phyloP scores from a whole-genome alignment of 2,888 invertebrate genomes.

The Diaprepes abbreviatus region DNA sequence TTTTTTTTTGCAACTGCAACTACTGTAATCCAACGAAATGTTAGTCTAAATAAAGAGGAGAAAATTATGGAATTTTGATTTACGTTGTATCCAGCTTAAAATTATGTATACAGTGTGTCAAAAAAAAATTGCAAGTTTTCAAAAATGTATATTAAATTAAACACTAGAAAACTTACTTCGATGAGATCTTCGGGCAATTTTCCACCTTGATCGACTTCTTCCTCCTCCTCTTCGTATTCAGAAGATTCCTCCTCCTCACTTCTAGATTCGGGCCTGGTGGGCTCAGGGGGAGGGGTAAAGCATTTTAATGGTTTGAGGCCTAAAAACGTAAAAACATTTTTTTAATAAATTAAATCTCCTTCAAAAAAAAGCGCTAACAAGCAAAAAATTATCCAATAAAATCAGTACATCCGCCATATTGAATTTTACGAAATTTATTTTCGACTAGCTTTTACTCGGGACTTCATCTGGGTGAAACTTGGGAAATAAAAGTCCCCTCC shows the following conservation, averaged over 20 bases:
- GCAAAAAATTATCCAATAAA: no score
- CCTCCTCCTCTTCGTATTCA: constrained; percentile 68
- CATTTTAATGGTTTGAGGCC: constrained; percentile 87
- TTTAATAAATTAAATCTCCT: no score
- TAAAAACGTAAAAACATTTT: constrained; percentile 41
- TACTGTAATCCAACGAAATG: neutral
- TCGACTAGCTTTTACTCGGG: no score
- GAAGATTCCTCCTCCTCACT: constrained; percentile 65
- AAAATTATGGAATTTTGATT: neutral
- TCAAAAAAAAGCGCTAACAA: no score
- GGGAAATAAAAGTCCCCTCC: no score
- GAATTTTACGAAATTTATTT: no score
- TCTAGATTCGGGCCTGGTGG: constrained; percentile 61
- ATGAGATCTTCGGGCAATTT: constrained; percentile 61
- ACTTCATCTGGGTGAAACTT: no score
- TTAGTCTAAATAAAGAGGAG: neutral
- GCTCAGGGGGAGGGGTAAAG: constrained; percentile 90
- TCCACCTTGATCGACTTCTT: constrained; percentile 65
- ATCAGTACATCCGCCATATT: no score
- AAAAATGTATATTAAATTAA: no score
- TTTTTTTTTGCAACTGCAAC: neutral
- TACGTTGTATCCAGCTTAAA: no score
- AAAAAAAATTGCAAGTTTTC: no score
- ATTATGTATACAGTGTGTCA: no score
- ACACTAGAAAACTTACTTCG: constrained; percentile 60